Conservation (phyloP, 2,113 vertebrate genomes). For the Ammospiza nelsoni region DNA sequence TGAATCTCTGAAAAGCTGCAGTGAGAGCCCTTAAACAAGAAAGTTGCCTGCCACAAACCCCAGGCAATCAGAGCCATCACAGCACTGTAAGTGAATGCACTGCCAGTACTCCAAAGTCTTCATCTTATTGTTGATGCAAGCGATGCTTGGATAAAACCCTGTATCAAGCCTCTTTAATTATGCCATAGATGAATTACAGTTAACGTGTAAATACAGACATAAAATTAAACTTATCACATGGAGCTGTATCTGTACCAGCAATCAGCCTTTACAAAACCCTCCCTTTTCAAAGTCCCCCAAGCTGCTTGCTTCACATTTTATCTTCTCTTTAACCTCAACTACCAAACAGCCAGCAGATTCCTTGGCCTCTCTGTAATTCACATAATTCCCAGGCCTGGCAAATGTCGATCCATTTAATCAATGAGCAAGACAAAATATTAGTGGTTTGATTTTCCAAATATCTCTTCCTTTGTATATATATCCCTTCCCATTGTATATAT, state of each 20-base stretch:
- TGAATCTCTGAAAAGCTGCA: constrained; percentile 18
- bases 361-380: not conserved
- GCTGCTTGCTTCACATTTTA: constrained; percentile 14
- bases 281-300: constrained; percentile 4
- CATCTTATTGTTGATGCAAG: constrained; percentile 63
- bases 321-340: constrained; percentile 24
- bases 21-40: constrained; percentile 52
- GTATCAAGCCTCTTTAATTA: constrained; percentile 66
- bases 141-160: constrained; percentile 59
- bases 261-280: constrained; percentile 42
- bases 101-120: constrained; percentile 45
- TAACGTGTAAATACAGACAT: constrained; percentile 75
- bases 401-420: not conserved
- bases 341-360: not conserved
- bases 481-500: not conserved
- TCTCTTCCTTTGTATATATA: not conserved
- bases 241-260: constrained; percentile 41
- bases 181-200: constrained; percentile 67
- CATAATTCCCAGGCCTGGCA: not conserved
- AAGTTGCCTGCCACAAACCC: constrained; percentile 35
- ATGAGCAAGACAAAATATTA: not conserved
- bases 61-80: constrained; percentile 13
- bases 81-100: constrained; percentile 38
- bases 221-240: constrained; percentile 58
- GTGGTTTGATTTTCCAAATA: not conserved